Conservation (phyloP, 2,113 vertebrate species). For the Oncorhynchus clarkii region DNA sequence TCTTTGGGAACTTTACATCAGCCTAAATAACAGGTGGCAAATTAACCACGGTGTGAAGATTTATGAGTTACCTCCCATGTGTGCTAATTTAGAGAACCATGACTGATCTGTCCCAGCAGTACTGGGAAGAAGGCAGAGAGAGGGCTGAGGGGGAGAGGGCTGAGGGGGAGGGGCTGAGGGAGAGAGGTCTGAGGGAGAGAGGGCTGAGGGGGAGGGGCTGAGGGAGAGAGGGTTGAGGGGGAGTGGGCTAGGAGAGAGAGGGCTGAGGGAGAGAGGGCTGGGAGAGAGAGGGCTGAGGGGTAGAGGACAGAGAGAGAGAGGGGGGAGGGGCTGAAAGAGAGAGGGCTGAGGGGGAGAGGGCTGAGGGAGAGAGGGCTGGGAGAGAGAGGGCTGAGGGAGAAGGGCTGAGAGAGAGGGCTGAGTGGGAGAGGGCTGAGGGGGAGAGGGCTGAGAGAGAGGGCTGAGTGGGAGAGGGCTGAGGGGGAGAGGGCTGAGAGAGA, state of each 20-base stretch:
- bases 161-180: too few relatives aligned
- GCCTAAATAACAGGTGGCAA: constrained; percentile 63
- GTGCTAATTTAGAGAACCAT: constrained; percentile 60
- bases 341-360: too few relatives aligned
- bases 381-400: too few relatives aligned
- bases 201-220: constrained; percentile 42
- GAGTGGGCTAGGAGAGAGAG: neutral
- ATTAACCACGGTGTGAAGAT: constrained; percentile 43
- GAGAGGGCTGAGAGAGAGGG: neutral
- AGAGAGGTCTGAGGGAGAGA: neutral
- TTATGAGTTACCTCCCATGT: constrained; percentile 62
- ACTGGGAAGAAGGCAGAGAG: too few relatives aligned
- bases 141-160: too few relatives aligned
- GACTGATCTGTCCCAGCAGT: constrained; percentile 30
- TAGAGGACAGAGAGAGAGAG: constrained; percentile 19
- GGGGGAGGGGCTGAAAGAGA: too few relatives aligned
- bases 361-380: too few relatives aligned
- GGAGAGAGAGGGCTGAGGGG: constrained; percentile 36
- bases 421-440: too few relatives aligned
- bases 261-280: too few relatives aligned
- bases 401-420: neutral
- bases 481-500: too few relatives aligned
- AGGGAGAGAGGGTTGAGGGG: neutral
- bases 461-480: neutral
- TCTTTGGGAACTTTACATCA: neutral